phyloP scores from a whole-genome alignment of 2,797 vertebrate species.

The Xenops minutus region DNA sequence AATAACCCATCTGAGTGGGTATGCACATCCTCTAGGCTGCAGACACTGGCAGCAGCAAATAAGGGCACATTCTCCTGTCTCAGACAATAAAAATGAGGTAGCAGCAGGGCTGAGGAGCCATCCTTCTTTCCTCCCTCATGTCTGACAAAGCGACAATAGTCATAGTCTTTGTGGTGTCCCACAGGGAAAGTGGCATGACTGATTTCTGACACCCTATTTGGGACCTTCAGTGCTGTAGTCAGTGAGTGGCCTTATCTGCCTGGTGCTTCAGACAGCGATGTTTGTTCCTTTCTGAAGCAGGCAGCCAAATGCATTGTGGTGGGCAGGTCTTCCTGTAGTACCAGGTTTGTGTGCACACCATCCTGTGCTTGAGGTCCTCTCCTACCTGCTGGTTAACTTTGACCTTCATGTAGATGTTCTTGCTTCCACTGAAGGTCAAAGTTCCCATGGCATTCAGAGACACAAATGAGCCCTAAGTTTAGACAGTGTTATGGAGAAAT shows the following conservation, averaged over 20 bases:
- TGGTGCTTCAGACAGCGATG: background rate
- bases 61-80: background rate
- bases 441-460: background rate
- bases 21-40: background rate
- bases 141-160: background rate
- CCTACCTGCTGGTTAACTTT: background rate
- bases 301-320: background rate
- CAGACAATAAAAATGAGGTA: background rate
- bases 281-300: background rate
- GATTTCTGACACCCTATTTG: background rate
- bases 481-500: background rate
- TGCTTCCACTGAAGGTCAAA: background rate
- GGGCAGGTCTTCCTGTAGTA: background rate
- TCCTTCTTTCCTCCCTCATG: background rate
- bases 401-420: background rate
- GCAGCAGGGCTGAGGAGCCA: background rate
- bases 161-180: accelerated
- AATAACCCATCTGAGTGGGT: background rate
- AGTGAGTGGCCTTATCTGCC: background rate
- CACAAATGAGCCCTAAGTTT: background rate
- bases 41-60: background rate
- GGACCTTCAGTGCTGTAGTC: background rate
- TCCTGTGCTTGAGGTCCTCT: background rate
- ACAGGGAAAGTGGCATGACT: background rate
- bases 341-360: background rate